Percentiles rank a stretch among this genome's conserved stretches.
Conservation (phyloP, 2,888 invertebrate genomes). For the Watsonalla binaria region DNA sequence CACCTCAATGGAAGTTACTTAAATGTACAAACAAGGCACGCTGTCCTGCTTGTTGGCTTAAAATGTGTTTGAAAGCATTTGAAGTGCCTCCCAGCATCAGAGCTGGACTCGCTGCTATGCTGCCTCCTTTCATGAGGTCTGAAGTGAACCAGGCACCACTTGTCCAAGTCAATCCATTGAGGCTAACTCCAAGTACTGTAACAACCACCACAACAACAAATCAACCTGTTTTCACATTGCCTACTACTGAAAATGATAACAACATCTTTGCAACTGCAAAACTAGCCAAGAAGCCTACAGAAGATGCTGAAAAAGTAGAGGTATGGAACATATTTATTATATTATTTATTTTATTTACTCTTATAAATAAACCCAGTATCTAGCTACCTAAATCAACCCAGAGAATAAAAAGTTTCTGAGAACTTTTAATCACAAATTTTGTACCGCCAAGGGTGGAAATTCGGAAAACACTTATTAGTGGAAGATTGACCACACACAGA, state of each 20-base stretch:
- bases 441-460: too few species aligned
- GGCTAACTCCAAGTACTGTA: slow-evolving; percentile 39
- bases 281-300: slow-evolving; percentile 45
- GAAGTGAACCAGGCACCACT: slow-evolving; percentile 43
- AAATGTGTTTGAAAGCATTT: slow-evolving; percentile 88
- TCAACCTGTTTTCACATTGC: slow-evolving; percentile 47
- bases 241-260: slow-evolving; percentile 49
- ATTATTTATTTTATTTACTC: slow-evolving; percentile 5
- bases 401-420: too few species aligned
- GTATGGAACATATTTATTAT: slow-evolving; percentile 21
- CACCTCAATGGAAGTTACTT: slow-evolving; percentile 83
- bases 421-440: too few species aligned
- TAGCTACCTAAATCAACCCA: background rate
- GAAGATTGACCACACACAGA: too few species aligned
- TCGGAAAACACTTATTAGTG: too few species aligned
- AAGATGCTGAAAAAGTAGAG: slow-evolving; percentile 58
- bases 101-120: slow-evolving; percentile 82
- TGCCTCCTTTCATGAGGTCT: slow-evolving; percentile 82
- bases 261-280: slow-evolving; percentile 58
- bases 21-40: slow-evolving; percentile 85
- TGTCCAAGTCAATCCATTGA: slow-evolving; percentile 52
- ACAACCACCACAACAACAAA: slow-evolving; percentile 36
- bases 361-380: background rate
- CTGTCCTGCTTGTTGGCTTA: slow-evolving; percentile 93
- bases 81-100: slow-evolving; percentile 85